A percentile compares a stretch with the other conserved stretches of the same genome.
These are phyloP conservation scores for Zosterops japonicus DNA, from an alignment of 2,113 vertebrate genomes.

Conservation along the genomic window DNA sequence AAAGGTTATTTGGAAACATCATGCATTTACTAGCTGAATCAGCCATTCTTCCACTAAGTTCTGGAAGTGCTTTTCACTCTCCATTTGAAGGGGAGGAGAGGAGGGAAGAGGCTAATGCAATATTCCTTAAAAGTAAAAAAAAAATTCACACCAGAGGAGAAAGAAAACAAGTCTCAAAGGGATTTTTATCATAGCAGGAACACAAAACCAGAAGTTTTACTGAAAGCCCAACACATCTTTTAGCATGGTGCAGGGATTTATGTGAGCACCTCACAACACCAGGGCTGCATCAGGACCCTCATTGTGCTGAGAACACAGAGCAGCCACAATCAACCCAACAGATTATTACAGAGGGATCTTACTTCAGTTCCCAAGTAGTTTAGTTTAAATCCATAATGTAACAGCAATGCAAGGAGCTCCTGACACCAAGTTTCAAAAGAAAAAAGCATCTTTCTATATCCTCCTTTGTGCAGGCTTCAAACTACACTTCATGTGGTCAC, in stretches of 20 bases:
- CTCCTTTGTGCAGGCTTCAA: background rate
- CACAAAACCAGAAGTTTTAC: background rate
- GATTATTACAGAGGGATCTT: background rate
- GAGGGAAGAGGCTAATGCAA: background rate
- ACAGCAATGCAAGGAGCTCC: background rate
- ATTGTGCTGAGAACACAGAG: rapidly evolving
- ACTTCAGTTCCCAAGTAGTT: background rate
- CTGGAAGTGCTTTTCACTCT: background rate
- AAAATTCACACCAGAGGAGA: background rate
- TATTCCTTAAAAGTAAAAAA: background rate
- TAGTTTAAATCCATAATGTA: background rate
- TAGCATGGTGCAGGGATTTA: background rate
- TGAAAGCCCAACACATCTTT: background rate
- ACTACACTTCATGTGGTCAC: background rate
- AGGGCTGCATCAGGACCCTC: background rate
- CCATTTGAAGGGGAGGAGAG: background rate
- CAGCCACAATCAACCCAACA: background rate
- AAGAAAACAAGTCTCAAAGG: background rate
- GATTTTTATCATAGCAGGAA: background rate
- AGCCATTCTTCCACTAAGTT: background rate
- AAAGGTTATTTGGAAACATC: background rate
- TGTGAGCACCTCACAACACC: rapidly evolving
- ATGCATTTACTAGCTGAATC: background rate
- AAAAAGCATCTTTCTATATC: background rate
- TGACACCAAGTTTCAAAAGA: background rate